These are phyloP conservation scores for Phthorimaea operculella DNA, from an alignment of 1,140 invertebrate genomes.

Conservation along the genomic window DNA sequence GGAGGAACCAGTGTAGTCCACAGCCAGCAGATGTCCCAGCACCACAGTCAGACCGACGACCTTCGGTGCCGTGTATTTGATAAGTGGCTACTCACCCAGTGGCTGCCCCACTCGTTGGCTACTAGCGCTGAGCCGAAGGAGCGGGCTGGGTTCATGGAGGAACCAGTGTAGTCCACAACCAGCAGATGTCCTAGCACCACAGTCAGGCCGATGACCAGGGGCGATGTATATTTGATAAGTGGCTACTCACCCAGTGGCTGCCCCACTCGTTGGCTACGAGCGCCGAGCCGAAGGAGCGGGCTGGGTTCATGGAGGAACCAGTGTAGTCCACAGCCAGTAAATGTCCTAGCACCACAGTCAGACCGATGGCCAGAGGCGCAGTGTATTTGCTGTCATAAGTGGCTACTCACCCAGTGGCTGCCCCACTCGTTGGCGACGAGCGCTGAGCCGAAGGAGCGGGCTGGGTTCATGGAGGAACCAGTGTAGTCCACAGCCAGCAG, in stretches of 20 bases:
- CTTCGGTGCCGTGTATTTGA: too few relatives aligned
- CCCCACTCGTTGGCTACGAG: too few relatives aligned
- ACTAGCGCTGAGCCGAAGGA: slow-evolving; percentile 88
- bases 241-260: too few relatives aligned
- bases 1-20: slow-evolving; percentile 85
- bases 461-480: too few relatives aligned
- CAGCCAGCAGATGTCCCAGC: slow-evolving; percentile 86
- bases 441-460: too few relatives aligned
- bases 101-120: slow-evolving; percentile 74
- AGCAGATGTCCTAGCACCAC: slow-evolving; percentile 89
- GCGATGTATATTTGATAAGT: slow-evolving; percentile 74
- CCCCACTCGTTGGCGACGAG: too few relatives aligned
- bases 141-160: slow-evolving; percentile 91
- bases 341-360: slow-evolving; percentile 88
- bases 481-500: slow-evolving; percentile 87
- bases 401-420: too few relatives aligned
- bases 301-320: too few relatives aligned
- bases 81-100: slow-evolving; percentile 87
- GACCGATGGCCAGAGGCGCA: slow-evolving; percentile 90
- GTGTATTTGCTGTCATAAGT: too few relatives aligned
- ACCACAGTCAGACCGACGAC: slow-evolving; percentile 91
- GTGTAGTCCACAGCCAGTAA: slow-evolving; percentile 87
- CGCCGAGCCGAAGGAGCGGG: too few relatives aligned
- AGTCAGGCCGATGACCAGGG: slow-evolving; percentile 88
- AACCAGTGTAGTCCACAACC: slow-evolving; percentile 85